Percentiles rank a stretch among this genome's conserved stretches.
phyloP scores from a whole-genome alignment of 2,888 invertebrate genomes.

The Pteria penguin region DNA sequence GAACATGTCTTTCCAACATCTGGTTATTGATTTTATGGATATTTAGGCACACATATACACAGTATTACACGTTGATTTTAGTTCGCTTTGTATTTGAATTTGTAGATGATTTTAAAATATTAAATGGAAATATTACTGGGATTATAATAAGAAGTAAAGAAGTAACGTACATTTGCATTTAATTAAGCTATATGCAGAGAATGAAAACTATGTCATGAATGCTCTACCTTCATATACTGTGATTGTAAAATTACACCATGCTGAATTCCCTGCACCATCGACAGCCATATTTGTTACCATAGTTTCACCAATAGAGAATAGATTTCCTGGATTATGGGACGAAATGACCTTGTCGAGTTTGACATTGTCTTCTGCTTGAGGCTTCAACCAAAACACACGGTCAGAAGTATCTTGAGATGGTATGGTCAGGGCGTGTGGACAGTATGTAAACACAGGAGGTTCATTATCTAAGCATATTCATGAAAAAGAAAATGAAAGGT shows the following conservation, averaged over 20 bases:
- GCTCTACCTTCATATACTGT: slow-evolving; percentile 62
- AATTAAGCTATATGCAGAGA: no score
- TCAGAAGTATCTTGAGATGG: slow-evolving; percentile 55
- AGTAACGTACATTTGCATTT: no score
- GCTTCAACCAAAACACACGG: slow-evolving; percentile 63
- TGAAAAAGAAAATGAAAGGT: no score
- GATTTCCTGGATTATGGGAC: slow-evolving; percentile 57
- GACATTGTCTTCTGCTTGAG: slow-evolving; percentile 69
- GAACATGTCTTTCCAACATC: no score
- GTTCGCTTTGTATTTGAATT: no score
- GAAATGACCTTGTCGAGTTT: slow-evolving; percentile 51
- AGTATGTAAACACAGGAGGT: slow-evolving; percentile 66
- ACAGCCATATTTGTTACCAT: slow-evolving; percentile 67
- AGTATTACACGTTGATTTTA: no score
- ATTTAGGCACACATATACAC: no score
- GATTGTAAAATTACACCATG: slow-evolving; percentile 67
- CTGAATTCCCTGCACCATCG: slow-evolving; percentile 67
- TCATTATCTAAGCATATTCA: slow-evolving; percentile 66
- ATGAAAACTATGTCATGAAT: not conserved
- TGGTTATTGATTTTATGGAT: no score
- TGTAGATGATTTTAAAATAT: no score
- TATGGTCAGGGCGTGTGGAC: slow-evolving; percentile 63
- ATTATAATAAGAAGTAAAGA: no score
- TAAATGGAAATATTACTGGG: no score
- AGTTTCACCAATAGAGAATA: slow-evolving; percentile 60